Conservation (phyloP, 2,888 invertebrate species). For the Omphaloscelis lunosa region DNA sequence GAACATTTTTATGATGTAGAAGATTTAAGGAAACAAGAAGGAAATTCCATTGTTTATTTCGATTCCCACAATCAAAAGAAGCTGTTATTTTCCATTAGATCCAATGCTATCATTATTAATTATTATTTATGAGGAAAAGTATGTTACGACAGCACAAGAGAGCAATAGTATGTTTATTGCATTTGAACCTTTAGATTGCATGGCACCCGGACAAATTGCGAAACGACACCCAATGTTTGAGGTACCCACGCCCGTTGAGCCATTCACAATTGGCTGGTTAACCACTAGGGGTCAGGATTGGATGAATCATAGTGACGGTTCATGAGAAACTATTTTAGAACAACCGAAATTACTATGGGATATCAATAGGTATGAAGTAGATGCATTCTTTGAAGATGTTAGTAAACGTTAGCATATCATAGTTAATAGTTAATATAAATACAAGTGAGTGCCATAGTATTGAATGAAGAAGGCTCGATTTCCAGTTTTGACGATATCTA, state of each 20-base stretch:
- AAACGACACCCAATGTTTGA: constrained; percentile 45
- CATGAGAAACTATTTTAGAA: constrained; percentile 69
- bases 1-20: not conserved
- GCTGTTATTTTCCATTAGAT: constrained; percentile 22
- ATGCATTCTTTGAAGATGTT: constrained; percentile 34
- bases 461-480: not conserved
- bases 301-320: constrained; percentile 72
- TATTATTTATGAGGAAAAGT: constrained; percentile 13
- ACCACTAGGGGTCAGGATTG: constrained; percentile 73
- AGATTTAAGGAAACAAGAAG: constrained; percentile 9
- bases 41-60: constrained; percentile 1
- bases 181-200: constrained; percentile 58
- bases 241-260: constrained; percentile 61
- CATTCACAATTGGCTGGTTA: constrained; percentile 65
- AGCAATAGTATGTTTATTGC: constrained; percentile 27
- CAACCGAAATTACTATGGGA: constrained; percentile 49
- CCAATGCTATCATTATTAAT: constrained; percentile 19
- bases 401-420: constrained; percentile 7
- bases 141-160: constrained; percentile 26
- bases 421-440: constrained; percentile 23
- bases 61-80: constrained; percentile 5
- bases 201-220: constrained; percentile 59
- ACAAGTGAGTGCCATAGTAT: constrained; percentile 1
- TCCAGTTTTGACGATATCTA: not conserved
- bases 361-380: constrained; percentile 32